phyloP scores from a whole-genome alignment of 37 sponge, comb jelly and placozoan species.

The Spongia lamella region DNA sequence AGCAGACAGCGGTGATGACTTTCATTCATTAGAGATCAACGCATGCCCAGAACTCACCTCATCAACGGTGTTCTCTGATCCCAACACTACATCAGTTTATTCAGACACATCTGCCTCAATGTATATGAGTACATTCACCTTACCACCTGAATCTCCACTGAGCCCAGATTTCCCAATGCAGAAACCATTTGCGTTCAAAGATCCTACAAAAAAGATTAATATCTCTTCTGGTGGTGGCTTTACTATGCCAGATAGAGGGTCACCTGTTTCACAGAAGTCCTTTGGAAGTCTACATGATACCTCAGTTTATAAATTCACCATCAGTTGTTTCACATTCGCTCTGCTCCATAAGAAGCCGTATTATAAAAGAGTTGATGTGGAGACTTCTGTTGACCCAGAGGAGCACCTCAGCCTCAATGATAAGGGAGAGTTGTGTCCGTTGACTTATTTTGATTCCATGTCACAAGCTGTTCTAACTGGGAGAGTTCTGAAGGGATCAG shows the following conservation, averaged over 20 bases:
- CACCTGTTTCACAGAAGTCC: not conserved
- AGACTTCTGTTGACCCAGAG: not conserved
- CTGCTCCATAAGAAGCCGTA: slow-evolving; percentile 45
- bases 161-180: slow-evolving; percentile 16
- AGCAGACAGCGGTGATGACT: slow-evolving; percentile 17
- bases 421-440: slow-evolving; percentile 44
- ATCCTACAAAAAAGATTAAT: not conserved
- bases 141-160: slow-evolving; percentile 10
- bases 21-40: slow-evolving; percentile 46
- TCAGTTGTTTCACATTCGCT: slow-evolving; percentile 48
- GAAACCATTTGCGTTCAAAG: not conserved
- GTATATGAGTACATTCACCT: slow-evolving; percentile 35
- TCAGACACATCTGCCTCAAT: not conserved
- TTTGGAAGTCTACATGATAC: not conserved
- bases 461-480: slow-evolving; percentile 28
- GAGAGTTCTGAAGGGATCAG: slow-evolving; percentile 6
- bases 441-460: slow-evolving; percentile 41
- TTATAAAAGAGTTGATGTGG: not conserved
- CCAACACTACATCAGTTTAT: not conserved
- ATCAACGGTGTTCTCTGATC: not conserved
- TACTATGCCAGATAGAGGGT: not conserved
- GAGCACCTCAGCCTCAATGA: slow-evolving; percentile 25
- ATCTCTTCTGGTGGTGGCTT: too few species aligned
- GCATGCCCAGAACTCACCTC: not conserved
- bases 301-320: slow-evolving; percentile 26